A percentile compares a stretch with the other conserved stretches of the same genome.
phyloP scores from a whole-genome alignment of 2,113 vertebrate genomes.

The Paracanthobrama guichenoti region DNA sequence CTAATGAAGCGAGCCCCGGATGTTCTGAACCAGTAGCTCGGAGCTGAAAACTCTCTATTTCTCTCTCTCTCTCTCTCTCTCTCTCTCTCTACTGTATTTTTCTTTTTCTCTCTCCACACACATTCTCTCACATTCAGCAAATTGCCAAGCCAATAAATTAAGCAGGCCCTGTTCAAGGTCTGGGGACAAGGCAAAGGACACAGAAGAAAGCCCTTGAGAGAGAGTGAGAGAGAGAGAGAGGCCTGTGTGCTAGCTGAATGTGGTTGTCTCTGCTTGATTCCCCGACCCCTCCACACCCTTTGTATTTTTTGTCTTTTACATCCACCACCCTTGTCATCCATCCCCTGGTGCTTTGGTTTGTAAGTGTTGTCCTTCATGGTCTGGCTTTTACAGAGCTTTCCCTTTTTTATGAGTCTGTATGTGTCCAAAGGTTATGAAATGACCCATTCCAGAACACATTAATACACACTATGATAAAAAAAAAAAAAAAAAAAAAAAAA shows the following conservation, averaged over 20 bases:
- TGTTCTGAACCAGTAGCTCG: constrained; percentile 67
- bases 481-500: not conserved
- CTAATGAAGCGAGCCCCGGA: constrained; percentile 72
- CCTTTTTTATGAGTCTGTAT: constrained; percentile 45
- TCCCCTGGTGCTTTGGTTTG: constrained; percentile 41
- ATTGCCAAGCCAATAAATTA: constrained; percentile 73
- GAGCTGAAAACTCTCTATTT: constrained; percentile 56
- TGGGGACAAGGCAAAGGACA: constrained; percentile 68
- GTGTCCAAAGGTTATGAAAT: constrained; percentile 34
- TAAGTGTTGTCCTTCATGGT: constrained; percentile 60
- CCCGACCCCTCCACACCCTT: constrained; percentile 57
- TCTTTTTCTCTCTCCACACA: constrained; percentile 1
- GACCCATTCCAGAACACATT: constrained; percentile 15
- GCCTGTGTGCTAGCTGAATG: constrained; percentile 37
- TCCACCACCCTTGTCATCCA: constrained; percentile 34
- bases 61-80: not conserved
- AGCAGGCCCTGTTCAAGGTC: constrained; percentile 60
- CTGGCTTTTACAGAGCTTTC: constrained; percentile 44
- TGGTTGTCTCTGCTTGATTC: constrained; percentile 61
- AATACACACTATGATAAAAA: constrained; percentile 15
- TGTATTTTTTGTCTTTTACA: constrained; percentile 35
- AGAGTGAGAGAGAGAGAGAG: constrained; percentile 67
- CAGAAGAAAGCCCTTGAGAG: constrained; percentile 62
- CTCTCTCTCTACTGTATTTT: not conserved
- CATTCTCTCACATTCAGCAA: constrained; percentile 64